Conservation (phyloP, 1,140 invertebrate species). For the Tribolium castaneum region DNA sequence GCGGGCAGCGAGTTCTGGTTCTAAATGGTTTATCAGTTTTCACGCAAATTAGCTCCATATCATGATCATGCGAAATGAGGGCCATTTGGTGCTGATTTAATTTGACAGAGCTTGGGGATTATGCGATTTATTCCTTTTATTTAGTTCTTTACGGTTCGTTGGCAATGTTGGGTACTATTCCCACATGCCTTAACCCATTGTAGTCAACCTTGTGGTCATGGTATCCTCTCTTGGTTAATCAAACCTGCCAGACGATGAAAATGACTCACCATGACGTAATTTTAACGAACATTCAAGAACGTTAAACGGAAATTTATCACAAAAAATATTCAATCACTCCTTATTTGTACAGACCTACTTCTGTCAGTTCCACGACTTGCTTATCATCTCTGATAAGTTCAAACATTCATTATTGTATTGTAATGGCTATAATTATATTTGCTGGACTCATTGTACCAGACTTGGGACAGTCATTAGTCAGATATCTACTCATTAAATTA, state of each 20-base stretch:
- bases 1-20: too few species aligned
- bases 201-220: neutral
- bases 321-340: constrained; percentile 3
- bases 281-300: constrained; percentile 14
- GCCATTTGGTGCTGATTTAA: too few species aligned
- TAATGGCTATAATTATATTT: neutral
- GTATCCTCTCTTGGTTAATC: neutral
- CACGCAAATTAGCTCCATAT: too few species aligned
- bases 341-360: neutral
- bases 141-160: too few species aligned
- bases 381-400: neutral
- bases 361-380: too few species aligned
- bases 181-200: neutral
- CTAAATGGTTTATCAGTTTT: too few species aligned
- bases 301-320: constrained; percentile 20
- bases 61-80: too few species aligned
- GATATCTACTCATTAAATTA: neutral
- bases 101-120: too few species aligned
- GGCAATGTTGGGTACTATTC: too few species aligned
- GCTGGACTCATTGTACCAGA: neutral
- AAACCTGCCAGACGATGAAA: neutral
- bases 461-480: neutral
- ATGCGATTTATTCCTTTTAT: too few species aligned
- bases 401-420: neutral
- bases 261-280: constrained; percentile 10